A percentile compares a stretch with the other conserved stretches of the same genome.
Evolutionary conservation across 1,140 invertebrate genomes (phyloP).

Genomic region (Zaprionus davidi): DNA sequence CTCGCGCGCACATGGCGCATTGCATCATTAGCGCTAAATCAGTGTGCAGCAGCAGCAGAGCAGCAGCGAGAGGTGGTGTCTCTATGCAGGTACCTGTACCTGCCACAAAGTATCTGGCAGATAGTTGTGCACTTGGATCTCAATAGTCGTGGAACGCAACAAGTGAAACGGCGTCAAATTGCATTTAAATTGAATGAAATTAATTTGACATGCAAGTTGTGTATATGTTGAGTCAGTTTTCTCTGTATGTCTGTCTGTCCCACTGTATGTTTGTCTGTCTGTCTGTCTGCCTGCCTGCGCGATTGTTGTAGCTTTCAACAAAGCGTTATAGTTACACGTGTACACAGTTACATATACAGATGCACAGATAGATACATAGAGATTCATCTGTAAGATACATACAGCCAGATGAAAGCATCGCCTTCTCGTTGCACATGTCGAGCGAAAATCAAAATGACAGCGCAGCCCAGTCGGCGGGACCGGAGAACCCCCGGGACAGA

Average conservation of each 20-base stretch:
- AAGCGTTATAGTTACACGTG: conserved; percentile 73
- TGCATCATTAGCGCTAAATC: conserved; percentile 73
- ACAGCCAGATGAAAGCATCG: conserved; percentile 63
- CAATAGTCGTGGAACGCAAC: conserved; percentile 41
- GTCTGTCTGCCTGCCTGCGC: conserved; percentile 27
- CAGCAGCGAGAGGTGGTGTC: conserved; percentile 9
- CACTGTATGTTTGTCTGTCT: conserved; percentile 11
- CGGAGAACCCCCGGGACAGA: conserved; percentile 1
- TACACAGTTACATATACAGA: conserved; percentile 30
- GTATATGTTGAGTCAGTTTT: conserved; percentile 23
- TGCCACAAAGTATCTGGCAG: conserved; percentile 52
- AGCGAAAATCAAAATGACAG: conserved; percentile 75
- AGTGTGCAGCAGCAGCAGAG: conserved; percentile 27
- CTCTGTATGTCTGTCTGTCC: conserved; percentile 8
- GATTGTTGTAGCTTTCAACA: conserved; percentile 62
- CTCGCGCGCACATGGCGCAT: conserved; percentile 63
- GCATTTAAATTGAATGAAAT: conserved; percentile 81
- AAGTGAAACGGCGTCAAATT: conserved; percentile 78
- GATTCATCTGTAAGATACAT: conserved; percentile 45
- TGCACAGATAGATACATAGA: conserved; percentile 19
- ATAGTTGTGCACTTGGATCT: conserved; percentile 37
- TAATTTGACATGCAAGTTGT: conserved; percentile 78
- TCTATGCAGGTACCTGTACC: conserved; percentile 49
- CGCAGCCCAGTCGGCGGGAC: conserved; percentile 20
- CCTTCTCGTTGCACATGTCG: conserved; percentile 58